Evolutionary conservation across 92 coral and sea anemone species (phyloP), one percentile per base, ranked within the genome.

Genomic region (Micromussa lordhowensis): DNA sequence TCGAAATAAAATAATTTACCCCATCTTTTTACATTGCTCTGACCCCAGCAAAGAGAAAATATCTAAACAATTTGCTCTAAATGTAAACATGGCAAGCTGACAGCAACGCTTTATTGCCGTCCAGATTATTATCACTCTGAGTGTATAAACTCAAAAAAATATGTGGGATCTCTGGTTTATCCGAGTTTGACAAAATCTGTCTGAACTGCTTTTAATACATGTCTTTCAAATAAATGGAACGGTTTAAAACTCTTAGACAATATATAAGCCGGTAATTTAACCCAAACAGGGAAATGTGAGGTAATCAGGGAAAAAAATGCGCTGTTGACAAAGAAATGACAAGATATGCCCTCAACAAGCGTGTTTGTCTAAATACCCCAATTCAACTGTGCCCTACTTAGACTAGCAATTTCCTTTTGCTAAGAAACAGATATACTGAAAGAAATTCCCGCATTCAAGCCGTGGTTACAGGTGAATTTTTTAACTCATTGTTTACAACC

Each of bases 1-100:
- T 57, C 17, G 26, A 87, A 79, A 93, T 83, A 87, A 87, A 87
- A 93, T 90, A 80, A 87, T 76, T 22, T 19, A 30, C 75, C 48
- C 55, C 58, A 74, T 89, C 85, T 77, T 55, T 22, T 90, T 72
- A 87, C 91, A 89, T 87, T 79, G 49, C 89, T 34, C 29, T 36
- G 72, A 51, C 82, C 31, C 49, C 51, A 48, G 44, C 83, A 32
- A 77, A 73, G 40, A 22, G 61, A 38, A 86, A 49, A 77, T 44
- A 44, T 35, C 81, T 55, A 84, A 86, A 77, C 82, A 85, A 85
- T 75, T 73, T 76, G 82, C 61, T 61, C 28, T 44, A 22, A 75
- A 38, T 30, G 89, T 76, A 86, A 86, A 75, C 82, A 66, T n/a
- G 16, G 73, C 66, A 59, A 86, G 66, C 66, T 0, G 32, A 66